Percentiles rank a stretch among this genome's conserved stretches.
These are phyloP conservation scores for Aradophagus sp. DNA, from an alignment of 1,140 invertebrate species.

Conservation along the genomic window DNA sequence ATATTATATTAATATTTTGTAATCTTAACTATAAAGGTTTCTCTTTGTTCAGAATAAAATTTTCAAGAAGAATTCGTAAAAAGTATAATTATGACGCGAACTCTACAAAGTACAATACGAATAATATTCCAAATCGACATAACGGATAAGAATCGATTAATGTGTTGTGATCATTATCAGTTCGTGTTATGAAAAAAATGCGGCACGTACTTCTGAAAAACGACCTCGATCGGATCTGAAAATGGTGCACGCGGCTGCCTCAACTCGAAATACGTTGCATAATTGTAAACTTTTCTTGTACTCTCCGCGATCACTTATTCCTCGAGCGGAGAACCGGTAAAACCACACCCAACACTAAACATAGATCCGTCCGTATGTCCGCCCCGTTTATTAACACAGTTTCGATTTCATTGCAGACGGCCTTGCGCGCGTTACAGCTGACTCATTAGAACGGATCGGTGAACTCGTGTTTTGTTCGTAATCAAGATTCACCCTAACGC, in stretches of 20 bases:
- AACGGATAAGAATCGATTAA: conserved; percentile 6
- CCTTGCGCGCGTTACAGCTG: conserved; percentile 61
- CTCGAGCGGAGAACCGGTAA: conserved; percentile 60
- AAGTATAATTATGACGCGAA: too few relatives aligned
- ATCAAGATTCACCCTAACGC: conserved; percentile 27
- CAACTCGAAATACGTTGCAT: conserved; percentile 47
- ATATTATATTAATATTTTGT: too few relatives aligned
- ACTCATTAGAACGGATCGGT: conserved; percentile 64
- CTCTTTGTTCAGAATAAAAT: too few relatives aligned
- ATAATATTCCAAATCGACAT: conserved; percentile 9
- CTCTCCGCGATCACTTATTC: conserved; percentile 56
- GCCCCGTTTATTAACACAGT: conserved; percentile 59
- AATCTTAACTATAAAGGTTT: too few relatives aligned
- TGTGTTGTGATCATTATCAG: conserved; percentile 20
- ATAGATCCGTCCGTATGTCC: conserved; percentile 60
- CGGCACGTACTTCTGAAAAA: conserved; percentile 29
- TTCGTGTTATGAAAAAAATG: conserved; percentile 17
- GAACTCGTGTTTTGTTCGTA: conserved; percentile 40
- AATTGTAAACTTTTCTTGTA: conserved; percentile 56
- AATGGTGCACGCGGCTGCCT: conserved; percentile 23
- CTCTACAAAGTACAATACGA: too few relatives aligned
- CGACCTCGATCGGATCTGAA: conserved; percentile 25
- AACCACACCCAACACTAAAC: conserved; percentile 66
- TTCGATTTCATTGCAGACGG: conserved; percentile 58
- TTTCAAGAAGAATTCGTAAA: too few relatives aligned